phyloP scores from a whole-genome alignment of 2,113 vertebrate species.

The Heteronetta atricapilla region DNA sequence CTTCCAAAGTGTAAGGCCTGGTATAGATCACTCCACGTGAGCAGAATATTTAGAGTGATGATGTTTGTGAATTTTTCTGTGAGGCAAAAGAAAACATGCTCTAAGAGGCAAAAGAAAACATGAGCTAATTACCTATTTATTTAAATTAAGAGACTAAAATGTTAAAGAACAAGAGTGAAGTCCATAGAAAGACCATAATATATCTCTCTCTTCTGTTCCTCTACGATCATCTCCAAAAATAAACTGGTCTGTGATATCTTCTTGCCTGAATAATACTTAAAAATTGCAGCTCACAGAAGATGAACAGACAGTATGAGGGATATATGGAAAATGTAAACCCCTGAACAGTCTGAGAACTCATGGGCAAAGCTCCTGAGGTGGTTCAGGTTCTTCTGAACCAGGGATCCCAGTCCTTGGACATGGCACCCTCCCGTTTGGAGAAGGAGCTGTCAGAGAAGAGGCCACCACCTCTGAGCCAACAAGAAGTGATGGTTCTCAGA shows the following conservation, averaged over 20 bases:
- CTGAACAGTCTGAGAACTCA: neutral
- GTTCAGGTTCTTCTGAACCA: neutral
- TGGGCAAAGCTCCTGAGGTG: neutral
- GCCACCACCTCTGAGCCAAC: neutral
- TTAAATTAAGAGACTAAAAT: neutral
- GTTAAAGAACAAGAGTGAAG: neutral
- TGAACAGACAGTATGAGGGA: neutral
- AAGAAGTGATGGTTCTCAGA: neutral
- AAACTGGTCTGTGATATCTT: neutral
- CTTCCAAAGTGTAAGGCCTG: neutral
- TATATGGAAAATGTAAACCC: neutral
- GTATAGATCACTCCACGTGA: neutral
- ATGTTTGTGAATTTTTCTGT: neutral
- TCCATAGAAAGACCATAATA: neutral
- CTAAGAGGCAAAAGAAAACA: neutral
- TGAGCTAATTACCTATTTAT: neutral
- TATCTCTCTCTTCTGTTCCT: neutral
- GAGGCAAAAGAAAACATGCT: neutral
- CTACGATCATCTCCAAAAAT: neutral
- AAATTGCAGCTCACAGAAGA: neutral
- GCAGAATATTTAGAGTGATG: constrained; percentile 11
- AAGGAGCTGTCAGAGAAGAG: neutral
- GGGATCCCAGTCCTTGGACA: neutral
- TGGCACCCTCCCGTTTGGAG: neutral
- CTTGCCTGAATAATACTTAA: neutral